Percentiles rank a stretch among this genome's conserved stretches.
These are phyloP conservation scores for Anthoscopus minutus DNA, from an alignment of 2,113 vertebrate species.

Conservation along the genomic window DNA sequence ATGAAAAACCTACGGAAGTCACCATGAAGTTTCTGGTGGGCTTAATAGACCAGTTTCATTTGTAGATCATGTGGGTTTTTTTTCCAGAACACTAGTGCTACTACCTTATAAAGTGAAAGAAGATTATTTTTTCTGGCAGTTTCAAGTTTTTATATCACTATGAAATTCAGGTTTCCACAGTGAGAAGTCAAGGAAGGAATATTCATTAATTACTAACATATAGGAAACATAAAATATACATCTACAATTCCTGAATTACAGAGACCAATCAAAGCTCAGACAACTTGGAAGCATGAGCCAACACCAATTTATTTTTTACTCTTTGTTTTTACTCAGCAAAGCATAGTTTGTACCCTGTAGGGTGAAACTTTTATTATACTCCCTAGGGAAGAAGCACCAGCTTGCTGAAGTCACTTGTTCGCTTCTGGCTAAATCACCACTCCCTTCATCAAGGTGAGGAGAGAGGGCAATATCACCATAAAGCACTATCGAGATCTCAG, in stretches of 20 bases:
- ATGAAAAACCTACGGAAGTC: neutral
- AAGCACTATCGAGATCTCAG: conserved; percentile 1
- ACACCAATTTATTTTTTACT: neutral
- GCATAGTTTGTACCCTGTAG: neutral
- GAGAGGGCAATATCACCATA: neutral
- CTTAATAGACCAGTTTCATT: neutral
- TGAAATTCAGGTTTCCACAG: neutral
- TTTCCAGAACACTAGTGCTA: neutral
- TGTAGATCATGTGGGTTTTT: fast-evolving
- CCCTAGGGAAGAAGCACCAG: neutral
- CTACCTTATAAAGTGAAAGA: neutral
- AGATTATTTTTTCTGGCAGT: neutral
- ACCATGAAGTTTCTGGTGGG: neutral
- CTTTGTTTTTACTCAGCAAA: neutral
- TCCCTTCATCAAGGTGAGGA: conserved; percentile 22
- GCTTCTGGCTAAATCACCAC: neutral
- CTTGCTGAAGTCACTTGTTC: neutral
- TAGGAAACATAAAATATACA: neutral
- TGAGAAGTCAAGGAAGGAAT: neutral
- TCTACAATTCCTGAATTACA: neutral
- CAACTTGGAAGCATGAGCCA: neutral
- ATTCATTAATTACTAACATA: neutral
- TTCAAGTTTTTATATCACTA: neutral
- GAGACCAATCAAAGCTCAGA: neutral
- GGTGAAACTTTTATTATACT: neutral